Evolutionary conservation across 2,888 invertebrate genomes (phyloP).

Genomic region (Coenonympha arcania): DNA sequence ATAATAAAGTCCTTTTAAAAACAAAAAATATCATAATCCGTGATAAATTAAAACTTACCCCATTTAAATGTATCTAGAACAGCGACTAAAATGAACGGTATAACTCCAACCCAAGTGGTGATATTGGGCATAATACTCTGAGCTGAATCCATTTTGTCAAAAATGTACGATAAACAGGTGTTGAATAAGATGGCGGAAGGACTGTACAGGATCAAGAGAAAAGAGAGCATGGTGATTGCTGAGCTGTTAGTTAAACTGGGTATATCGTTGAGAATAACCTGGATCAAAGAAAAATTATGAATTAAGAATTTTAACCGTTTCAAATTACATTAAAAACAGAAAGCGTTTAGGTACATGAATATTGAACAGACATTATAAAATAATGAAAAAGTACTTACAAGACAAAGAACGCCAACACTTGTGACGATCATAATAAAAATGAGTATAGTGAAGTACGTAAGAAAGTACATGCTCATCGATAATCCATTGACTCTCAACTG

Average conservation of each 20-base stretch:
- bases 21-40: no score
- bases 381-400: conserved; percentile 43
- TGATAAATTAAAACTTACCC: no score
- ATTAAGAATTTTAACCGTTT: no score
- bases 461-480: conserved; percentile 82
- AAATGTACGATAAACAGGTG: conserved; percentile 84
- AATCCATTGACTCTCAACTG: conserved; percentile 87
- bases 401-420: conserved; percentile 75
- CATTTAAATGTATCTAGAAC: conserved; percentile 81
- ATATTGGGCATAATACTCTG: conserved; percentile 85
- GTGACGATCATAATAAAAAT: conserved; percentile 80
- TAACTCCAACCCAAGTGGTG: conserved; percentile 81
- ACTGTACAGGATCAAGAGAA: conserved; percentile 79
- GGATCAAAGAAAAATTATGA: conserved; percentile 20
- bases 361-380: background rate
- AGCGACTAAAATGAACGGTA: conserved; percentile 83
- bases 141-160: conserved; percentile 87
- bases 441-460: conserved; percentile 82
- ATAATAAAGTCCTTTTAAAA: no score
- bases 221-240: conserved; percentile 79
- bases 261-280: conserved; percentile 80
- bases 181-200: conserved; percentile 84
- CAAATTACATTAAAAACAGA: no score
- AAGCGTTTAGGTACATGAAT: background rate
- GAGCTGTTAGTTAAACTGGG: conserved; percentile 80